Percentiles rank a stretch among this genome's conserved stretches.
phyloP scores from a whole-genome alignment of 1,140 invertebrate species.

The Archivesica marissinica region DNA sequence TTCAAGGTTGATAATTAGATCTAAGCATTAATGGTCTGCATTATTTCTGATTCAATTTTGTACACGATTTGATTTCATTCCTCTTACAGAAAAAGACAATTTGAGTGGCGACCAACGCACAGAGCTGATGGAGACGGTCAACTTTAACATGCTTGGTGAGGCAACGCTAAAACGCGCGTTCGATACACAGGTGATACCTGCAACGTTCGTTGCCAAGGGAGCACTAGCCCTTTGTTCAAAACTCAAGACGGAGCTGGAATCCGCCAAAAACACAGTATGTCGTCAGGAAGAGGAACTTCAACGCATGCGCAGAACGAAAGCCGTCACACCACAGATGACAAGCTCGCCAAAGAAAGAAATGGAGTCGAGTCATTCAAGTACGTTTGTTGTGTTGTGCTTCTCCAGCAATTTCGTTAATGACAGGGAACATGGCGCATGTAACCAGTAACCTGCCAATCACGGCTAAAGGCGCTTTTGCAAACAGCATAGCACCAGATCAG shows the following conservation, averaged over 20 bases:
- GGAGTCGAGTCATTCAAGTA: conserved; percentile 57
- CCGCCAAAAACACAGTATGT: conserved; percentile 72
- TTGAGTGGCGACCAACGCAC: conserved; percentile 70
- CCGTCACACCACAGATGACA: conserved; percentile 42
- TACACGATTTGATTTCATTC: conserved; percentile 15
- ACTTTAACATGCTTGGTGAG: conserved; percentile 79
- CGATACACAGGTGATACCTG: conserved; percentile 75
- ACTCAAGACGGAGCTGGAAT: conserved; percentile 73
- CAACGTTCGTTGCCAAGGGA: conserved; percentile 74
- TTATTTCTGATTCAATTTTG: too few species aligned
- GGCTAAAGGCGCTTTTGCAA: too few species aligned
- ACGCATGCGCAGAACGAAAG: conserved; percentile 63
- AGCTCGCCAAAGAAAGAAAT: conserved; percentile 53
- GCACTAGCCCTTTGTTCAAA: conserved; percentile 77
- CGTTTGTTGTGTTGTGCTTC: background rate
- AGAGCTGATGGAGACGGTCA: conserved; percentile 75
- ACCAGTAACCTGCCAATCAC: too few species aligned
- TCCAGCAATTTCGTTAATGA: too few species aligned
- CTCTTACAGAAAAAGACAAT: conserved; percentile 74
- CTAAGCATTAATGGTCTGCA: too few species aligned
- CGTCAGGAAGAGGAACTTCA: conserved; percentile 76
- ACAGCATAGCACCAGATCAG: too few species aligned
- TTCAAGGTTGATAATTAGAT: too few species aligned
- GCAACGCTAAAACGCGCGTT: conserved; percentile 75
- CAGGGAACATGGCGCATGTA: too few species aligned